Percentiles rank a stretch among this genome's conserved stretches.
Conservation (phyloP, 2,797 vertebrate species). For the Crax fasciolata region DNA sequence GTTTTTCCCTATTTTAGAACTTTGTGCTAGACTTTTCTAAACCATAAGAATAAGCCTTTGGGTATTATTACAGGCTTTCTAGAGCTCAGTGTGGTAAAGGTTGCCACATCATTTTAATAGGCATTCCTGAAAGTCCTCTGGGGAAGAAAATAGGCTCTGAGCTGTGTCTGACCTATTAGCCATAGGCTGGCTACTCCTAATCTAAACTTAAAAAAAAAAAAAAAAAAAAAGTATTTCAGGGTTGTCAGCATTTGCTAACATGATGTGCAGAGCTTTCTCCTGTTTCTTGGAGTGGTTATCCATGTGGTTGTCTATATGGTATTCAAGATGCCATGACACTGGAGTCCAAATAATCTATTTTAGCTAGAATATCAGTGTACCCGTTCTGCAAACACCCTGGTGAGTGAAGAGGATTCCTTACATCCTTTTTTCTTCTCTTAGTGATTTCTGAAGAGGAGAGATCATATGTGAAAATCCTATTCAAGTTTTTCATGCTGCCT, state of each 20-base stretch:
- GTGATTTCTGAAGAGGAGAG: background rate
- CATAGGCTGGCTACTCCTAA: background rate
- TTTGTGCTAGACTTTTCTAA: background rate
- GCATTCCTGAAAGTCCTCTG: background rate
- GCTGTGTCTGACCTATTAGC: background rate
- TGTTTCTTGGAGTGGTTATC: background rate
- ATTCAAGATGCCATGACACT: background rate
- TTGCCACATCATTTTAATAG: background rate
- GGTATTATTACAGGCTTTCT: background rate
- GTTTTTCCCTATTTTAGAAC: background rate
- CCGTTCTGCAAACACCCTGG: background rate
- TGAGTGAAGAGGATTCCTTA: background rate
- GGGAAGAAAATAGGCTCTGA: background rate
- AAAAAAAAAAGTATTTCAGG: background rate
- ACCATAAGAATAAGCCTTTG: background rate
- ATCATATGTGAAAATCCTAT: background rate
- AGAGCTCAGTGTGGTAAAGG: background rate
- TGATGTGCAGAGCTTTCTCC: background rate
- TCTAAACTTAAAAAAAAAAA: background rate
- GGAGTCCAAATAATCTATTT: background rate
- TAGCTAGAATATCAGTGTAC: background rate
- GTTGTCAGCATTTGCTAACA: background rate
- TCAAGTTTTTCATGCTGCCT: background rate
- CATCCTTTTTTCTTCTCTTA: background rate
- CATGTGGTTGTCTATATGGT: background rate